phyloP scores from a whole-genome alignment of 64 coral and sea anemone species.

The Montipora sp. region DNA sequence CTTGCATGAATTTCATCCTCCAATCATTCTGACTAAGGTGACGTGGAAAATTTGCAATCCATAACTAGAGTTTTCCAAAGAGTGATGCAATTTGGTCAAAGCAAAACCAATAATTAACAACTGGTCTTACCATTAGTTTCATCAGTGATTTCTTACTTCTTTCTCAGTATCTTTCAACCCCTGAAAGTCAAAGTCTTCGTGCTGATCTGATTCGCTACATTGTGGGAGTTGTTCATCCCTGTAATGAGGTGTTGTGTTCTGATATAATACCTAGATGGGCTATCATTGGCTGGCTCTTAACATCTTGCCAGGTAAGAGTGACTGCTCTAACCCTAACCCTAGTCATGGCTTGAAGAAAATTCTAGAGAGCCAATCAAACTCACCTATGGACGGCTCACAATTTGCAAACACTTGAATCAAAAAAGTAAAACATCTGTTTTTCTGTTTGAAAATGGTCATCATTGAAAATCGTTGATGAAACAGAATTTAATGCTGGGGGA shows the following conservation, averaged over 20 bases:
- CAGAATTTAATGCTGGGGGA: too few relatives aligned
- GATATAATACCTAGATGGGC: slow-evolving; percentile 98
- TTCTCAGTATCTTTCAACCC: slow-evolving; percentile 83
- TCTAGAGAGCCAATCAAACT: neutral
- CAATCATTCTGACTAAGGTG: too few relatives aligned
- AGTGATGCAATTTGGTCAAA: too few relatives aligned
- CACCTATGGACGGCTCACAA: neutral
- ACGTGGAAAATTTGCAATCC: too few relatives aligned
- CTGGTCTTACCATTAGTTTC: neutral
- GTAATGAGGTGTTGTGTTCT: slow-evolving; percentile 96
- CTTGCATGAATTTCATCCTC: too few relatives aligned
- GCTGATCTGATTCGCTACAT: slow-evolving; percentile 97
- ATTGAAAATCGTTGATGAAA: too few relatives aligned
- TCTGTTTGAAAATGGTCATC: too few relatives aligned
- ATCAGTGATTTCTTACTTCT: neutral
- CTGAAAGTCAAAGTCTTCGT: slow-evolving; percentile 90
- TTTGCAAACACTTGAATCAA: neutral
- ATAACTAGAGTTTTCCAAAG: too few relatives aligned
- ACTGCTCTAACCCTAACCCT: too few relatives aligned
- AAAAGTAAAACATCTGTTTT: neutral
- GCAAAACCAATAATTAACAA: neutral
- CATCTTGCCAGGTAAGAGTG: slow-evolving; percentile 76
- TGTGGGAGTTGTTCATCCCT: slow-evolving; percentile 97
- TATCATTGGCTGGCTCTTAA: slow-evolving; percentile 96
- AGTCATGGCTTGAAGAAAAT: too few relatives aligned